Base-by-base conservation (phyloP, 2,113 vertebrate genomes). In the Typhlomys cinereus region DNA sequence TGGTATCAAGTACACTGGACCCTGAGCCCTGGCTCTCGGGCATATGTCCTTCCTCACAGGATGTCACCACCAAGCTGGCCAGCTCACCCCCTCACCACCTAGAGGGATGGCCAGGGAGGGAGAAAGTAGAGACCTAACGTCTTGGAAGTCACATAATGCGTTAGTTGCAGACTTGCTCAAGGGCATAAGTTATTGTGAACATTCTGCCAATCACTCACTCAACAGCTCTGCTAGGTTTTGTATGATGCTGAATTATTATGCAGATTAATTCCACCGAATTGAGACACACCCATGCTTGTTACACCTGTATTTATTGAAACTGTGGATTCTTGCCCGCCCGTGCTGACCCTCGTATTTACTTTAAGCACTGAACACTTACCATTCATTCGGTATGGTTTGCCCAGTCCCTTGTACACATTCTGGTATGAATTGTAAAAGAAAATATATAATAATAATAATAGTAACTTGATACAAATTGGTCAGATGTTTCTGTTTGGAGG, bases 1-100 rank as follows among this genome's bases (percentile, higher is more conserved):
- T 96, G 96, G 96, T 96, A 96, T 96, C 94, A 95, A 95, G 97
- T 98, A 98, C 98, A 98, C 98, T 98, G 98, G 98, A 98, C 97
- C 96, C 98, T 95, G 95, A 94, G 89, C 86, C 95, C 96, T 97
- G 95, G 75, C 97, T 92, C 94, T 87, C 94, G 89, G 97, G 71
- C 84, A 95, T 83, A 94, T 75, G 52, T 95, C 82, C 0, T 95
- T 96, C 92, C 57, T 94, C 39, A 57, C 8, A 74, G 92, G 96
- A 85, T 12, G 21, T 86, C 52, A 0, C 29, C 15, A 48, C 96
- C 94, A 91, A 97, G 93, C 94, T 93, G 54, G 90, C 91, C 39
- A 21, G 88, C 75, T 61, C 67, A 44, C 54, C 41, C 62, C 92
- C 70, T 89, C 88, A 66, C 66, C 29, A 93, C 89, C 44, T 57